phyloP scores from a whole-genome alignment of 1,140 invertebrate genomes.

The Cyphomyrmex costatus region DNA sequence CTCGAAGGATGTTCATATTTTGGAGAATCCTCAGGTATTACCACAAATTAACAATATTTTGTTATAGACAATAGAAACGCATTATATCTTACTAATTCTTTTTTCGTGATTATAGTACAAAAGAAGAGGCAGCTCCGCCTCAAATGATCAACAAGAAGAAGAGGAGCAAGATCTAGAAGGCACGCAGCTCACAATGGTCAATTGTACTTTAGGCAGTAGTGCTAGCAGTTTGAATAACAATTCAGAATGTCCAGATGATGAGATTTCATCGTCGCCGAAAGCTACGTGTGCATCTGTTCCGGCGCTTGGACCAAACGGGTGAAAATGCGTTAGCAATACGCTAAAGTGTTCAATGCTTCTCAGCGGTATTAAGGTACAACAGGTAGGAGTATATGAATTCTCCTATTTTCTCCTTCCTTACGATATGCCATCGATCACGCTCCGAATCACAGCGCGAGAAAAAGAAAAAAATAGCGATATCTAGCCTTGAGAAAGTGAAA shows the following conservation, averaged over 20 bases:
- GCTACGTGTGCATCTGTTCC: conserved; percentile 77
- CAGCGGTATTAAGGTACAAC: conserved; percentile 58
- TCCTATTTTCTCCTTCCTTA: conserved; percentile 25
- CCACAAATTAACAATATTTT: not conserved
- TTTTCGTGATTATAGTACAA: conserved; percentile 77
- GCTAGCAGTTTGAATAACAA: conserved; percentile 85
- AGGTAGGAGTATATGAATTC: conserved; percentile 67
- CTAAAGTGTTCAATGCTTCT: conserved; percentile 67
- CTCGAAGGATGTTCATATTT: conserved; percentile 85
- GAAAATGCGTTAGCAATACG: conserved; percentile 71
- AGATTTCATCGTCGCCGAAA: conserved; percentile 75
- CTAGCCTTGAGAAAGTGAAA: conserved; percentile 48
- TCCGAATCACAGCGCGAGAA: conserved; percentile 9
- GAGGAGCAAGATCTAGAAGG: conserved; percentile 77
- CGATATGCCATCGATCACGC: not conserved
- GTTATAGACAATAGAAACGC: not conserved
- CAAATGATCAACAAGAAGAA: conserved; percentile 64
- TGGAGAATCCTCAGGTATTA: conserved; percentile 88
- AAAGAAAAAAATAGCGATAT: conserved; percentile 44
- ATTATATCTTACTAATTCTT: not conserved
- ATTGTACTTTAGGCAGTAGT: conserved; percentile 81
- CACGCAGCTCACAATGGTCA: conserved; percentile 82
- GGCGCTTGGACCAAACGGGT: conserved; percentile 84
- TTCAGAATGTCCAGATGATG: conserved; percentile 73
- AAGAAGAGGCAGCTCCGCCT: conserved; percentile 70